These are phyloP conservation scores for Melieria omissa DNA, from an alignment of 2,888 invertebrate genomes.

Conservation along the genomic window DNA sequence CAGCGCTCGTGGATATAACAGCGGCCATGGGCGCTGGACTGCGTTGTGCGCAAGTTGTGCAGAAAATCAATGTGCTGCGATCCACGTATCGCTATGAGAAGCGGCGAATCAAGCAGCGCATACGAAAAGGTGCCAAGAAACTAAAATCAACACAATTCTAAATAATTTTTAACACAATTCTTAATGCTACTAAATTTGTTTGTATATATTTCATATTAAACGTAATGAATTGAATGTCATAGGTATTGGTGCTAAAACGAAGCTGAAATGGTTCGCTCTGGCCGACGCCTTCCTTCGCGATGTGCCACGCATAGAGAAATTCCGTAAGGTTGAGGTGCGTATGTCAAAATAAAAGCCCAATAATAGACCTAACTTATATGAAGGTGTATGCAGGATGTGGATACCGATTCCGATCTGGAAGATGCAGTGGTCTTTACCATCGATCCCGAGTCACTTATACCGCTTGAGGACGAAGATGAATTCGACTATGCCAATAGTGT, in stretches of 20 bases:
- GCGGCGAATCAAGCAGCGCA: constrained; percentile 51
- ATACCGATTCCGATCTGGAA: constrained; percentile 51
- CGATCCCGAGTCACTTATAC: constrained; percentile 48
- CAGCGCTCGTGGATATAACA: constrained; percentile 49
- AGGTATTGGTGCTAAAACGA: constrained; percentile 48
- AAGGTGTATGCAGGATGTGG: constrained; percentile 27
- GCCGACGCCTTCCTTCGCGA: constrained; percentile 51
- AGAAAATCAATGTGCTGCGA: constrained; percentile 50
- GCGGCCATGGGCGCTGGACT: constrained; percentile 47
- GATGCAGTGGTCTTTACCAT: constrained; percentile 50
- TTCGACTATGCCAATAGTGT: not conserved
- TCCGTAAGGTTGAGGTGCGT: constrained; percentile 22
- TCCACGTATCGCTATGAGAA: constrained; percentile 53
- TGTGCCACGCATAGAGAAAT: constrained; percentile 45
- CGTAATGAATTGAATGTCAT: too few species aligned
- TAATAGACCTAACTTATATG: not conserved
- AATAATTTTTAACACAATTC: too few species aligned
- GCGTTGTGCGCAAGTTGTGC: constrained; percentile 46
- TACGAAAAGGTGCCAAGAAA: constrained; percentile 36
- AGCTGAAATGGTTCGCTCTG: constrained; percentile 52
- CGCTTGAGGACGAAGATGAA: constrained; percentile 41
- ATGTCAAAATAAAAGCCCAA: not conserved
- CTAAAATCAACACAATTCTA: too few species aligned
- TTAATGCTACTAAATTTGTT: too few species aligned
- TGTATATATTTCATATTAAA: too few species aligned